Conservation (phyloP, 2,888 invertebrate species). For the Cephus runcator region DNA sequence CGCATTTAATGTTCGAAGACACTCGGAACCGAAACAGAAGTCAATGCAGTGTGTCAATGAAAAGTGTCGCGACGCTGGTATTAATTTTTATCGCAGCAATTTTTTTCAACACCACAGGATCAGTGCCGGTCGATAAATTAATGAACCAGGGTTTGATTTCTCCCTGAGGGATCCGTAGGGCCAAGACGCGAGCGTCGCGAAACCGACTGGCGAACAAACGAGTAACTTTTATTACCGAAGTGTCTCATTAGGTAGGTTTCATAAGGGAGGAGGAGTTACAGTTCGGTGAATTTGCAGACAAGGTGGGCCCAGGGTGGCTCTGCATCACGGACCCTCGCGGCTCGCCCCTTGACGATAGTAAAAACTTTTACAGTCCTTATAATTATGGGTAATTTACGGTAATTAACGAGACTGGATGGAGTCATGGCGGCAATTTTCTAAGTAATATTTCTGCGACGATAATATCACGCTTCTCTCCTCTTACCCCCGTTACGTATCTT, state of each 20-base stretch:
- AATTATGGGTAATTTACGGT: constrained; percentile 66
- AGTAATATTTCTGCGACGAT: constrained; percentile 63
- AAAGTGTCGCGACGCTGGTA: too few species aligned
- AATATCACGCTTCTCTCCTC: constrained; percentile 54
- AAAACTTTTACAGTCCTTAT: constrained; percentile 66
- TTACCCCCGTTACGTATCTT: constrained; percentile 4
- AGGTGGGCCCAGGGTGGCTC: constrained; percentile 58
- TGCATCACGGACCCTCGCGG: constrained; percentile 58
- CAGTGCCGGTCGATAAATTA: too few species aligned
- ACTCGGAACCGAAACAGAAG: too few species aligned
- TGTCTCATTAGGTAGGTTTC: constrained; percentile 46
- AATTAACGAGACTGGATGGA: constrained; percentile 65
- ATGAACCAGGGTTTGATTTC: too few species aligned
- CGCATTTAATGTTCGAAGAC: too few species aligned
- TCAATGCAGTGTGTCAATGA: too few species aligned
- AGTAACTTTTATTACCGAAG: constrained; percentile 44
- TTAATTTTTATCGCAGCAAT: too few species aligned
- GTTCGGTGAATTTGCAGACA: constrained; percentile 56
- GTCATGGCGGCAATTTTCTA: constrained; percentile 64
- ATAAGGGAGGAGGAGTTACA: constrained; percentile 45
- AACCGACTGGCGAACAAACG: constrained; percentile 10
- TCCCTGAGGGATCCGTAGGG: too few species aligned
- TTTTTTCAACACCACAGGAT: too few species aligned
- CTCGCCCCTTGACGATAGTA: constrained; percentile 64
- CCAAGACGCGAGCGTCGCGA: background rate